These are phyloP conservation scores for Gobiocypris rarus DNA, from an alignment of 2,113 vertebrate genomes.

Conservation along the genomic window DNA sequence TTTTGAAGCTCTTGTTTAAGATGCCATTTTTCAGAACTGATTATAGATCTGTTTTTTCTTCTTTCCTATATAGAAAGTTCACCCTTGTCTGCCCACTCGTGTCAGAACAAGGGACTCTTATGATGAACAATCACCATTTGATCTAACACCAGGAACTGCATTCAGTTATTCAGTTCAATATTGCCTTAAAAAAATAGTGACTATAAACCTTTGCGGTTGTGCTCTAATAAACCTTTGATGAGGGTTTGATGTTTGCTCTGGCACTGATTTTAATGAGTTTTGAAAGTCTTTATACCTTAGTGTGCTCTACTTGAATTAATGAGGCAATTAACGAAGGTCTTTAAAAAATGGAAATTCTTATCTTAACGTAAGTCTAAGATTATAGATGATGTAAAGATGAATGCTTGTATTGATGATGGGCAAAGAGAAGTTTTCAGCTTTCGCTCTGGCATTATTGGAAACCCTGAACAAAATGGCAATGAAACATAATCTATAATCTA, in stretches of 20 bases:
- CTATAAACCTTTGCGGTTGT: neutral
- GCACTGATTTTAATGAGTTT: conserved; percentile 31
- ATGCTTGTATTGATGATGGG: neutral
- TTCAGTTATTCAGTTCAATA: neutral
- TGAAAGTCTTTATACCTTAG: conserved; percentile 21
- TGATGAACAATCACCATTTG: conserved; percentile 26
- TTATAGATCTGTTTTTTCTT: conserved; percentile 5
- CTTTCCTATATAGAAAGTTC: neutral
- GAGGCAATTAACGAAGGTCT: conserved; percentile 23
- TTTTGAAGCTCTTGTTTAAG: conserved; percentile 27
- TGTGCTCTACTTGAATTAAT: conserved; percentile 20
- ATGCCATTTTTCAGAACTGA: neutral
- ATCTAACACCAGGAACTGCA: neutral
- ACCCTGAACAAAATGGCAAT: neutral
- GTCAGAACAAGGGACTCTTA: conserved; percentile 24
- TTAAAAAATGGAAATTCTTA: conserved; percentile 26
- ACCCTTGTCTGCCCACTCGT: conserved; percentile 16
- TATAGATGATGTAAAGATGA: conserved; percentile 13
- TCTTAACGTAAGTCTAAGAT: neutral
- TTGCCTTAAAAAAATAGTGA: neutral
- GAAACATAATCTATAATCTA: too few relatives aligned
- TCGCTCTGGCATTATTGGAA: neutral
- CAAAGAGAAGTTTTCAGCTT: neutral
- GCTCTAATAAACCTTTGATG: neutral
- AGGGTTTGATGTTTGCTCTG: conserved; percentile 10